Evolutionary conservation across 2,888 invertebrate species (phyloP), one percentile per base, ranked within the genome.

Genomic region (Clepsis dumicolana): DNA sequence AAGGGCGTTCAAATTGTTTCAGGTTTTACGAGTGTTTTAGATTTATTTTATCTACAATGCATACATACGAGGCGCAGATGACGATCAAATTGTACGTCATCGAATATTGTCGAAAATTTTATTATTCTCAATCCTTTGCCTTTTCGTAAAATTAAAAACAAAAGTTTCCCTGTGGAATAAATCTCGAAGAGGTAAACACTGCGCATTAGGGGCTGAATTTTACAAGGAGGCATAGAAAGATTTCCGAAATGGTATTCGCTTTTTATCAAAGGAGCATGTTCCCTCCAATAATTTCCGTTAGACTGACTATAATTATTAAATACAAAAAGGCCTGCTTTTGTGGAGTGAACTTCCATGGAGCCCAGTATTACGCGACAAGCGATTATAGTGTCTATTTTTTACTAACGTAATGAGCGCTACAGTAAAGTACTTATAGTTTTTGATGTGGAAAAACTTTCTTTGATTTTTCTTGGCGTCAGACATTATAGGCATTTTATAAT

Each of bases 211-310:
- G 35, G 4, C 21, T 12, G 12, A 14, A 56, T 56, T 18, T 35
- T 38, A 14, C 35, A 24, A 21, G 14, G 14, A 56, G 56, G 16
- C 16, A 35, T 35, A 48, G 21, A n/a, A n/a, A n/a, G 29, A 48
- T 29, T 48, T 14, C 32, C 18, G 29, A 29, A 10, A 32, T 65
- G 44, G n/a, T 54, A 65, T 65, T 70, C 65, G 56, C 71, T n/a
- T 70, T 65, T 71, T 69, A 59, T 62, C 70, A 63, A 57, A 71
- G 38, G 60, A 54, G 63, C 72, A 70, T 74, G 72, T 75, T 66
- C 74, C 64, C 72, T 64, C 70, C 64, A 76, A 78, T 78, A 76
- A 77, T 74, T 81, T 81, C 78, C 78, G 75, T 54, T 48, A 77
- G 75, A 76, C 70, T 77, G 75, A 59, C 53, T 75, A 74, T 76